phyloP scores from a whole-genome alignment of 2,888 invertebrate genomes.

The Polyploca ridens region DNA sequence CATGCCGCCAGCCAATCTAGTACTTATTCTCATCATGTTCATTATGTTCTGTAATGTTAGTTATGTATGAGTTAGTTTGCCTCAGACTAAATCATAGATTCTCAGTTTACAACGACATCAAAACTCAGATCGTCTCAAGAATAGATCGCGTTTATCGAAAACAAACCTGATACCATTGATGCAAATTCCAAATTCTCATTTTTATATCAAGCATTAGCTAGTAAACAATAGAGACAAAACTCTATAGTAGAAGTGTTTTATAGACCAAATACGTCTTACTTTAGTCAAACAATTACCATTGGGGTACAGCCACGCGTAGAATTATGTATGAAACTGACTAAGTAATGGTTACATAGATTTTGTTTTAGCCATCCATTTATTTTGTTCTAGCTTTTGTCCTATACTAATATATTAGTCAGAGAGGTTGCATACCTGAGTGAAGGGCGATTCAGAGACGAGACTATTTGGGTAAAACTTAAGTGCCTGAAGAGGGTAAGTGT shows the following conservation, averaged over 20 bases:
- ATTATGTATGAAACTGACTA: slow-evolving; percentile 20
- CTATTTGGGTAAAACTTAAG: no score
- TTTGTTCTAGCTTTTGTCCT: background rate
- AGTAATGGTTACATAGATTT: slow-evolving; percentile 27
- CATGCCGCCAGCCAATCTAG: background rate
- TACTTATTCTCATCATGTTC: background rate
- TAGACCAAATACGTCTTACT: slow-evolving; percentile 6
- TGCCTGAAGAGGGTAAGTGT: no score
- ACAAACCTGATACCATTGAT: no score
- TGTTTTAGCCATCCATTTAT: slow-evolving; percentile 19
- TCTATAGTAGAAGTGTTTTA: background rate
- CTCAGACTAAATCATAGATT: no score
- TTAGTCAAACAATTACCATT: slow-evolving; percentile 6
- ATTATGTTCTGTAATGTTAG: background rate
- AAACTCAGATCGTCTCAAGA: no score
- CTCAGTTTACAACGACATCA: no score
- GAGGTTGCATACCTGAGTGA: background rate
- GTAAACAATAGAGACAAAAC: no score
- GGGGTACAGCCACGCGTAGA: slow-evolving; percentile 11
- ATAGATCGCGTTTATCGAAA: no score
- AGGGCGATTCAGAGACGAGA: no score
- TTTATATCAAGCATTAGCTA: no score
- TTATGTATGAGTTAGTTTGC: no score
- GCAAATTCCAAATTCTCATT: no score
- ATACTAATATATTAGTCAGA: background rate